These are phyloP conservation scores for Orchesellides sinensis DNA, from an alignment of 2,888 invertebrate genomes.

Conservation along the genomic window DNA sequence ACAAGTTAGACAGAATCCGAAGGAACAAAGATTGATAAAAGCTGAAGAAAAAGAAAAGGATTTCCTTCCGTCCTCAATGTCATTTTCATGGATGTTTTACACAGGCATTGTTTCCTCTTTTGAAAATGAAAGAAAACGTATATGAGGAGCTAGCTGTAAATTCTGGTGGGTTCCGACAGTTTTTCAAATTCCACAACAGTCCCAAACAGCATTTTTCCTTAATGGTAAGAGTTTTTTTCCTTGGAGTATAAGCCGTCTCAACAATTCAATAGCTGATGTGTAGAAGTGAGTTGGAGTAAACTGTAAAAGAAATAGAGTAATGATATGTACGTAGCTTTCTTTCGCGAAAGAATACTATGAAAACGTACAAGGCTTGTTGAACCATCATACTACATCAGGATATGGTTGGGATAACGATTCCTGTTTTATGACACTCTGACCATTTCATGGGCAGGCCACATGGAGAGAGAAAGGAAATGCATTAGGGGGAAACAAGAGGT, in stretches of 20 bases:
- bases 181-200: constrained; percentile 53
- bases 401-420: constrained; percentile 42
- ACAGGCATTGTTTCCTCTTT: constrained; percentile 40
- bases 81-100: constrained; percentile 56
- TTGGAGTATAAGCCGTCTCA: neutral
- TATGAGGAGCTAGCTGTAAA: constrained; percentile 44
- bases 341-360: constrained; percentile 6
- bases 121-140: constrained; percentile 24
- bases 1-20: neutral
- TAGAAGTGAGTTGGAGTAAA: neutral
- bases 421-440: constrained; percentile 52
- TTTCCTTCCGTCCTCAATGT: constrained; percentile 49
- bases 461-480: constrained; percentile 50
- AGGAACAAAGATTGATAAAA: constrained; percentile 31
- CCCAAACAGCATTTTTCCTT: constrained; percentile 38
- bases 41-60: constrained; percentile 24
- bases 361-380: neutral
- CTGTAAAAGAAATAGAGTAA: neutral
- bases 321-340: constrained; percentile 7
- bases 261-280: constrained; percentile 11
- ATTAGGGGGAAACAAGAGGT: constrained; percentile 51
- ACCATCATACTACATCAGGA: constrained; percentile 38
- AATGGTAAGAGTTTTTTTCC: constrained; percentile 34
- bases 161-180: constrained; percentile 38
- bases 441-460: constrained; percentile 42